Conservation (phyloP, 1,140 invertebrate genomes). For the Aleiodes sp. region DNA sequence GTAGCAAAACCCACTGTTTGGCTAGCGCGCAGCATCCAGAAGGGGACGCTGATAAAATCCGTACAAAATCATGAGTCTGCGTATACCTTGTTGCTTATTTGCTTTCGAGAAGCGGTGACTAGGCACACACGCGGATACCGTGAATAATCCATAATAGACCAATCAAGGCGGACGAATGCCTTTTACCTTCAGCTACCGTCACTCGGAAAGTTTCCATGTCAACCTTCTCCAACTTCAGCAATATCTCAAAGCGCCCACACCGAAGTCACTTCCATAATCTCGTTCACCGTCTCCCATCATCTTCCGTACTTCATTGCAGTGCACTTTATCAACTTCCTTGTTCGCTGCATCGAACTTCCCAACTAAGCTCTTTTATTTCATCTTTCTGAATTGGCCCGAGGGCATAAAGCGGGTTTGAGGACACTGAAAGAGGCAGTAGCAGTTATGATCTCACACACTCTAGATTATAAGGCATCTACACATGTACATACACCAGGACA, state of each 20-base stretch:
- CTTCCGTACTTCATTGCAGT: no score
- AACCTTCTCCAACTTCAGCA: background rate
- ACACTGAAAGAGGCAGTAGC: background rate
- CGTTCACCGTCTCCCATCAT: no score
- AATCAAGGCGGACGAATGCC: constrained; percentile 47
- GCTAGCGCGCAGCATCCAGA: constrained; percentile 35
- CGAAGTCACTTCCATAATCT: background rate
- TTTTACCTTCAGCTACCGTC: constrained; percentile 48
- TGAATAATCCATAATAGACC: constrained; percentile 56
- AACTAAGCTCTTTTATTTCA: background rate
- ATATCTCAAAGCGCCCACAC: background rate
- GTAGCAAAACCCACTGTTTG: constrained; percentile 30
- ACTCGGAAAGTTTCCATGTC: constrained; percentile 51
- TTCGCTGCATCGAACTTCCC: no score
- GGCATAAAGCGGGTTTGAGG: background rate
- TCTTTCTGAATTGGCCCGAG: background rate
- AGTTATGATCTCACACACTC: background rate
- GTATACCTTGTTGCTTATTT: constrained; percentile 14
- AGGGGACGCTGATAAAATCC: constrained; percentile 44
- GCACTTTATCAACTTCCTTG: no score
- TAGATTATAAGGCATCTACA: constrained; percentile 11
- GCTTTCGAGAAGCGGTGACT: constrained; percentile 3
- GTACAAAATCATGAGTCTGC: no score
- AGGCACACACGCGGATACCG: constrained; percentile 48
- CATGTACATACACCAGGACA: background rate